A percentile compares a stretch with the other conserved stretches of the same genome.
Evolutionary conservation across 1,140 invertebrate species (phyloP).

Genomic region (Adelges cooleyi): DNA sequence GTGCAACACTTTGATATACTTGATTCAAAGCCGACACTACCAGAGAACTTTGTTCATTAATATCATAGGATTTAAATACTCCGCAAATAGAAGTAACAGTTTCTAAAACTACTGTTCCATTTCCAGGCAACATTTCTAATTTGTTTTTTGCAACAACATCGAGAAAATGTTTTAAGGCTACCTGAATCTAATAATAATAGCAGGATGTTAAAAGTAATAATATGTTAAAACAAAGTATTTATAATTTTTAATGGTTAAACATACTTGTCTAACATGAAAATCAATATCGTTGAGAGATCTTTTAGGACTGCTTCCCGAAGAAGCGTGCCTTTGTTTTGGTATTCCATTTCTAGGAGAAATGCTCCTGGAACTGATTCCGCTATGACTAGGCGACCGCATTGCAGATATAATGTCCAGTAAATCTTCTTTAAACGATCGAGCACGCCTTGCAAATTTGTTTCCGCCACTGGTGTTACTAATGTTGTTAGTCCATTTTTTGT

Average conservation of each 20-base stretch:
- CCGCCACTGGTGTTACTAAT: slow-evolving; percentile 39
- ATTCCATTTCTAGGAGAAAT: slow-evolving; percentile 40
- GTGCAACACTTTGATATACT: slow-evolving; percentile 73
- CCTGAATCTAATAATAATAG: slow-evolving; percentile 47
- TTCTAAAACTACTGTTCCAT: slow-evolving; percentile 83
- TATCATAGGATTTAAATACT: slow-evolving; percentile 50
- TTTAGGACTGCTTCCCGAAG: slow-evolving; percentile 34
- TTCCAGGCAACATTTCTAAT: slow-evolving; percentile 81
- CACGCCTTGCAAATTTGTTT: slow-evolving; percentile 67
- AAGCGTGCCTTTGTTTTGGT: slow-evolving; percentile 37
- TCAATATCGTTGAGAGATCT: slow-evolving; percentile 48
- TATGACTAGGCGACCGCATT: slow-evolving; percentile 56
- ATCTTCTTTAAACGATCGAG: slow-evolving; percentile 82
- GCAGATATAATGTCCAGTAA: slow-evolving; percentile 75
- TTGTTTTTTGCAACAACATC: slow-evolving; percentile 85
- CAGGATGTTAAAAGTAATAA: neutral
- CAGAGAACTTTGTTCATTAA: slow-evolving; percentile 57
- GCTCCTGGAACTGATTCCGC: slow-evolving; percentile 34
- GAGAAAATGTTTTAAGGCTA: slow-evolving; percentile 72
- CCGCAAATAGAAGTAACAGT: slow-evolving; percentile 79
- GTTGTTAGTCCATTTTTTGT: slow-evolving; percentile 19
- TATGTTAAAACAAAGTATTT: neutral
- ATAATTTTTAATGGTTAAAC: slow-evolving; percentile 20
- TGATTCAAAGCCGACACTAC: slow-evolving; percentile 68
- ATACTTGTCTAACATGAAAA: slow-evolving; percentile 50